A percentile compares a stretch with the other conserved stretches of the same genome.
Evolutionary conservation across 2,888 invertebrate species (phyloP).

Genomic region (Callosobruchus maculatus): DNA sequence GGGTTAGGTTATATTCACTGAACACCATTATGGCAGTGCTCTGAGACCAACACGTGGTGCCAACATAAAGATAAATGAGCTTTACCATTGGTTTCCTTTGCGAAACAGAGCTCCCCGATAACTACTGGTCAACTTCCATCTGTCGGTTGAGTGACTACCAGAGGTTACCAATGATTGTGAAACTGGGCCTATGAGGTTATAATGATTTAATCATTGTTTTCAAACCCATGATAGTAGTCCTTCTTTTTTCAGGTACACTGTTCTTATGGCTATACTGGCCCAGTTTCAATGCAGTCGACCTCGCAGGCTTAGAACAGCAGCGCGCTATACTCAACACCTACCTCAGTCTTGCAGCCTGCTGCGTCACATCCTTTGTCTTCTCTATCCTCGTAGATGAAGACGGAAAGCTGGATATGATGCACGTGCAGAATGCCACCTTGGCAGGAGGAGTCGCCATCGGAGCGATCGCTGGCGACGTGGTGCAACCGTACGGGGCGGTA

Average conservation of each 20-base stretch:
- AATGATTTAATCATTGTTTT: too few species aligned
- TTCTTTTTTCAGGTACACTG: constrained; percentile 70
- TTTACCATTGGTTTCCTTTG: too few species aligned
- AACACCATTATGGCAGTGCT: too few species aligned
- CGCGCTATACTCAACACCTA: constrained; percentile 93
- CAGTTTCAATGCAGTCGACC: constrained; percentile 86
- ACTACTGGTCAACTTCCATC: too few species aligned
- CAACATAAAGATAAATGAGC: too few species aligned
- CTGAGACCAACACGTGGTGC: too few species aligned
- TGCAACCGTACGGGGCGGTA: constrained; percentile 79
- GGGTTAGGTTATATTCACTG: too few species aligned
- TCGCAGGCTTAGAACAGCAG: constrained; percentile 68
- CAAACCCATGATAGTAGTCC: too few species aligned
- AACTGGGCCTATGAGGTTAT: too few species aligned
- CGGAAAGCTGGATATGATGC: constrained; percentile 85
- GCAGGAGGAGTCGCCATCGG: constrained; percentile 93
- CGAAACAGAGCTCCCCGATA: too few species aligned
- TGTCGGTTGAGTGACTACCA: too few species aligned
- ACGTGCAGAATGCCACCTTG: constrained; percentile 89
- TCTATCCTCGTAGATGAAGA: constrained; percentile 73
- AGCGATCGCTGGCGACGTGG: constrained; percentile 76
- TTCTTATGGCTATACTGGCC: constrained; percentile 98
- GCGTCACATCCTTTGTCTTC: constrained; percentile 78
- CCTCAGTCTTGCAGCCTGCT: constrained; percentile 76
- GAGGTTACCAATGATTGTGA: too few species aligned